phyloP scores from a whole-genome alignment of 1,140 invertebrate species.

The Drosophila melanica region DNA sequence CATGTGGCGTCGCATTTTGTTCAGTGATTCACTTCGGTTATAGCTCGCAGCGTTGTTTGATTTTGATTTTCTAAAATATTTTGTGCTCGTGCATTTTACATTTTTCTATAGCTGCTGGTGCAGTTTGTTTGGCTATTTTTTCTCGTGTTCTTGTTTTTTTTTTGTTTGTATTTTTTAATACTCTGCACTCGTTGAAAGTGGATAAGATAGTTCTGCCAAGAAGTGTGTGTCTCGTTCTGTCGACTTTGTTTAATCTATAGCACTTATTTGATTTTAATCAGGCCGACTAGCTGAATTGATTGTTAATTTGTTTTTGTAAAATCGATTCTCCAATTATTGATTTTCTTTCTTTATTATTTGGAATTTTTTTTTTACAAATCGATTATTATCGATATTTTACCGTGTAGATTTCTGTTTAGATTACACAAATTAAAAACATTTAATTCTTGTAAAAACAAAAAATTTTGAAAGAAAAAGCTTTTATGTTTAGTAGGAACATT shows the following conservation, averaged over 20 bases:
- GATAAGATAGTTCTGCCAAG: too few relatives aligned
- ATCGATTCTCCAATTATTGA: not conserved
- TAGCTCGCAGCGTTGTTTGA: conserved; percentile 78
- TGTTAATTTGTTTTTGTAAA: not conserved
- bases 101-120: conserved; percentile 40
- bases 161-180: conserved; percentile 2
- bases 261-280: not conserved
- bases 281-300: too few relatives aligned
- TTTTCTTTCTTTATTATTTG: too few relatives aligned
- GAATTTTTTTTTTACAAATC: too few relatives aligned
- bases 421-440: too few relatives aligned
- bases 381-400: too few relatives aligned
- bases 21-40: conserved; percentile 69
- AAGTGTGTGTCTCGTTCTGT: too few relatives aligned
- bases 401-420: too few relatives aligned
- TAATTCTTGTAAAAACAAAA: too few relatives aligned
- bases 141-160: conserved; percentile 22
- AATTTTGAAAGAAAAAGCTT: too few relatives aligned
- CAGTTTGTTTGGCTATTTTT: conserved; percentile 47
- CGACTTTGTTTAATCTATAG: not conserved
- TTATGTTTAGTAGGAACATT: too few relatives aligned
- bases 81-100: conserved; percentile 74
- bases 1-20: conserved; percentile 50
- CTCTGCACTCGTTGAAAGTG: not conserved
- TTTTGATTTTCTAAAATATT: conserved; percentile 82